Percentiles rank a stretch among this genome's conserved stretches.
Evolutionary conservation across 2,113 vertebrate species (phyloP).

Genomic region (Neolamprologus modestus): DNA sequence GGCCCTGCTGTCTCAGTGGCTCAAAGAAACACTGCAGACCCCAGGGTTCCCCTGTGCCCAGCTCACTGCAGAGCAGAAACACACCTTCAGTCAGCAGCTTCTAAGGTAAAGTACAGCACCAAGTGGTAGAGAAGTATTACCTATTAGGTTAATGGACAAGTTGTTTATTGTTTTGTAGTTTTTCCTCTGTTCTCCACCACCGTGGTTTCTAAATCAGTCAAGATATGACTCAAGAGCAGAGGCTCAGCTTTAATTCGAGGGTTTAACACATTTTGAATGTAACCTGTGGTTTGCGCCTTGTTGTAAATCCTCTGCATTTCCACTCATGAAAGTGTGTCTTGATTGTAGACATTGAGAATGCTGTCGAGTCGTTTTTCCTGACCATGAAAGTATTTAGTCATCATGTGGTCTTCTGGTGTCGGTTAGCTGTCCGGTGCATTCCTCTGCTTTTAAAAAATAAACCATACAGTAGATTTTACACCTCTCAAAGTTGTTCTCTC

Average conservation of each 20-base stretch:
- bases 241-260: not conserved
- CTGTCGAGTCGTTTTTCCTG: rapidly evolving
- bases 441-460: not conserved
- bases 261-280: not conserved
- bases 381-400: not conserved
- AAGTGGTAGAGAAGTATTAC: not conserved
- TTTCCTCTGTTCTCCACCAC: not conserved
- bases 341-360: not conserved
- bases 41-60: constrained; percentile 82
- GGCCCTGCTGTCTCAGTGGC: constrained; percentile 80
- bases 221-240: rapidly evolving
- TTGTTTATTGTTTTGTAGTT: not conserved
- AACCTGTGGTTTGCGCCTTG: not conserved
- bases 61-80: constrained; percentile 84
- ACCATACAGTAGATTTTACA: not conserved
- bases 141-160: not conserved
- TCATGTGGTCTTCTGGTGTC: not conserved
- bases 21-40: constrained; percentile 84
- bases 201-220: not conserved
- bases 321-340: not conserved
- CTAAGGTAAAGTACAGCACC: constrained; percentile 74
- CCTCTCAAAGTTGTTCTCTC: rapidly evolving
- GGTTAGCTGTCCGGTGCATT: not conserved
- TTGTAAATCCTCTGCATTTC: not conserved
- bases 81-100: constrained; percentile 89